phyloP scores from a whole-genome alignment of 1,140 invertebrate species.

The Drosophila lowei region DNA sequence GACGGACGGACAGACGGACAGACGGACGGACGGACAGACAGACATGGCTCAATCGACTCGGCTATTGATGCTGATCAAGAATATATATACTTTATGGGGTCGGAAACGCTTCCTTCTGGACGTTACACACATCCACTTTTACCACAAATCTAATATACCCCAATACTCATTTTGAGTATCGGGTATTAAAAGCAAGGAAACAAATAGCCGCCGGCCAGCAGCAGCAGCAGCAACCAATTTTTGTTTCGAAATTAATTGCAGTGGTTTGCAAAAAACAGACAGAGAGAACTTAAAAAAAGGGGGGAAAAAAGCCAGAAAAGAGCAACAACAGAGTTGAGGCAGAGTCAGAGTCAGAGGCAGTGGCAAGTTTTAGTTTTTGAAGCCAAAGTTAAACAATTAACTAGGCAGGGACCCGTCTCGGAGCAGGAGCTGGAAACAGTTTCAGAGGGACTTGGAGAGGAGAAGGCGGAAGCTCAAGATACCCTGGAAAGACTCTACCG shows the following conservation, averaged over 20 bases:
- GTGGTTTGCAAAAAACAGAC: conserved; percentile 41
- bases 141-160: too few species aligned
- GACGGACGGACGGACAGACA: too few species aligned
- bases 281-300: conserved; percentile 9
- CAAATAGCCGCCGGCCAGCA: conserved; percentile 60
- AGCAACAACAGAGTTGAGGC: neutral
- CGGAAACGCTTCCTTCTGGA: too few species aligned
- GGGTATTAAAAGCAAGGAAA: conserved; percentile 53
- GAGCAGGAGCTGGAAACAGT: too few species aligned
- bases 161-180: too few species aligned
- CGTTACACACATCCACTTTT: too few species aligned
- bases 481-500: too few species aligned
- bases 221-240: conserved; percentile 48
- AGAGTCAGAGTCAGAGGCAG: conserved; percentile 15
- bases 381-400: conserved; percentile 61
- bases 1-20: too few species aligned
- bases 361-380: conserved; percentile 30
- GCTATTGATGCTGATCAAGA: too few species aligned
- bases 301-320: neutral
- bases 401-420: conserved; percentile 29
- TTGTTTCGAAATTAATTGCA: conserved; percentile 76
- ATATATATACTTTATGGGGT: too few species aligned
- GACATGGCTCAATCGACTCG: too few species aligned
- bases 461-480: too few species aligned
- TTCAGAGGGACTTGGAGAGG: neutral